Evolutionary conservation across 2,888 invertebrate species (phyloP).

Genomic region (Apotomis capreana): DNA sequence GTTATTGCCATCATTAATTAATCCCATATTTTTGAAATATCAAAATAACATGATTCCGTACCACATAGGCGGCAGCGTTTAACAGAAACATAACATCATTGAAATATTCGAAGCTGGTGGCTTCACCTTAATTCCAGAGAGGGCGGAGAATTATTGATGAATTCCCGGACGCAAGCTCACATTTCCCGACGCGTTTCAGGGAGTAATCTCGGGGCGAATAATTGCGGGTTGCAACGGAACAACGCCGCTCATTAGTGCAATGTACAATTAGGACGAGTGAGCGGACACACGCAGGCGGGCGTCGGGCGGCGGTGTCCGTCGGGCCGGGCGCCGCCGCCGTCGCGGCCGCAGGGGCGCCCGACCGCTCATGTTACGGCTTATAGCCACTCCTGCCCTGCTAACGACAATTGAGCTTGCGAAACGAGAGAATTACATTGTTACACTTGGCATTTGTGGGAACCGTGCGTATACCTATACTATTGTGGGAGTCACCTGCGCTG

Average conservation of each 20-base stretch:
- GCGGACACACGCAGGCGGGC: constrained; percentile 52
- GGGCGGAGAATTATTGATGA: constrained; percentile 29
- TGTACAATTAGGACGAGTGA: constrained; percentile 77
- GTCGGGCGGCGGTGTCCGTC: constrained; percentile 3
- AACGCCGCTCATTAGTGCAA: constrained; percentile 81
- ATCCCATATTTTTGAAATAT: too few relatives aligned
- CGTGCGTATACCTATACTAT: constrained; percentile 17
- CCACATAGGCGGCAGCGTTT: too few relatives aligned
- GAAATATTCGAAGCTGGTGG: too few relatives aligned
- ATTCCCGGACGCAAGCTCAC: constrained; percentile 52
- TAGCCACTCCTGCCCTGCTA: constrained; percentile 33
- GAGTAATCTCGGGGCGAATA: constrained; percentile 75
- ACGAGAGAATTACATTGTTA: constrained; percentile 36
- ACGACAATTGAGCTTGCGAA: constrained; percentile 51
- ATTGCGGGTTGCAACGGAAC: constrained; percentile 78
- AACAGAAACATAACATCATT: too few relatives aligned
- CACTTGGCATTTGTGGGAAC: constrained; percentile 28
- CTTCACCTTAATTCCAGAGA: too few relatives aligned
- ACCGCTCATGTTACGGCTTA: constrained; percentile 42
- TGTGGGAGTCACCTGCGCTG: constrained; percentile 6
- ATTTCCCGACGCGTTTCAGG: constrained; percentile 70
- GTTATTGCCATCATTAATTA: too few relatives aligned
- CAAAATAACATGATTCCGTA: too few relatives aligned
- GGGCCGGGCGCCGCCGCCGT: constrained; percentile 16
- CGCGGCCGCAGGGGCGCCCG: constrained; percentile 23